Conservation (phyloP, 2,797 vertebrate genomes). For the Myotis pilosus region DNA sequence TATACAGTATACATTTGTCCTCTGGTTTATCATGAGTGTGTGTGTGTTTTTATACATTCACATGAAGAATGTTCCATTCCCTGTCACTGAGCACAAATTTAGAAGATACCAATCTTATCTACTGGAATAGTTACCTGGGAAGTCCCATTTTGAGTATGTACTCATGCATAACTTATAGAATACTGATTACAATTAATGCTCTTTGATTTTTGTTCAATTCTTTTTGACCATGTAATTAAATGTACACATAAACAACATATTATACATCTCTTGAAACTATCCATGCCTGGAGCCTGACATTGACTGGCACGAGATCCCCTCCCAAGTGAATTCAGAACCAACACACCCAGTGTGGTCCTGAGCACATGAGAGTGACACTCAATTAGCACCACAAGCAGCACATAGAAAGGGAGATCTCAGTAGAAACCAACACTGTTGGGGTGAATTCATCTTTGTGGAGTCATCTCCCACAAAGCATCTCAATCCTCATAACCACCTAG, state of each 20-base stretch:
- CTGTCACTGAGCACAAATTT: neutral
- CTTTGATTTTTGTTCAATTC: conserved; percentile 8
- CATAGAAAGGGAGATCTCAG: neutral
- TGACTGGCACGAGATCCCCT: neutral
- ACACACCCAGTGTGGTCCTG: neutral
- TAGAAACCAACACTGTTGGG: neutral
- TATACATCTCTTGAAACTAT: neutral
- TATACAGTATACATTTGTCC: neutral
- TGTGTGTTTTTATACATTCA: neutral
- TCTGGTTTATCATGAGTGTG: neutral
- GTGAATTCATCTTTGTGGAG: neutral
- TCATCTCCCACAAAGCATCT: neutral
- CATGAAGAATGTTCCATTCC: neutral
- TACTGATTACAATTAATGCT: neutral
- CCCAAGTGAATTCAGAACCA: neutral
- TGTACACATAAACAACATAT: neutral
- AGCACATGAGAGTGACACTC: neutral
- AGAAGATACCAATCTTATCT: neutral
- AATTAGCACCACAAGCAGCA: neutral
- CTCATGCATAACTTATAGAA: neutral
- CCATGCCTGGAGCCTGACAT: neutral
- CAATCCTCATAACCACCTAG: neutral
- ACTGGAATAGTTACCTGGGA: neutral
- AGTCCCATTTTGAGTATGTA: neutral
- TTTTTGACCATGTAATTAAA: neutral